Conservation (phyloP, 2,797 vertebrate genomes). For the Spinus olivaceus region DNA sequence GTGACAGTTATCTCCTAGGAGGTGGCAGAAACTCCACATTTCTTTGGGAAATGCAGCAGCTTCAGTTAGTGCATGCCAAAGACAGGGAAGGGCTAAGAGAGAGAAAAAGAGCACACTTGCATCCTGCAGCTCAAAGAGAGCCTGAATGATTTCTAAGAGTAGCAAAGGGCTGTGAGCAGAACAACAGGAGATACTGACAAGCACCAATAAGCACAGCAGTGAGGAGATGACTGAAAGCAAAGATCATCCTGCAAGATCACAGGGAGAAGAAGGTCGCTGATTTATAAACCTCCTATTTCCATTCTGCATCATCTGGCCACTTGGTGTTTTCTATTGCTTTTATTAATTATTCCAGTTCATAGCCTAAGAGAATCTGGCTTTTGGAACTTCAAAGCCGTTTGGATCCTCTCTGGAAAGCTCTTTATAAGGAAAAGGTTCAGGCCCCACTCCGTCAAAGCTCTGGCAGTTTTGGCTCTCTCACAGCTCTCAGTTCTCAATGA, state of each 20-base stretch:
- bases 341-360: conserved; percentile 6
- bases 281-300: background rate
- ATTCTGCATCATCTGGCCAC: background rate
- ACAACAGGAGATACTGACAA: background rate
- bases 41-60: background rate
- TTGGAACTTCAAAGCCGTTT: conserved; percentile 35
- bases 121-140: background rate
- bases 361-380: background rate
- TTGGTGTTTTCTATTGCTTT: conserved; percentile 1
- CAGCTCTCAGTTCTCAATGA: background rate
- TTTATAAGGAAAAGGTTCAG: background rate
- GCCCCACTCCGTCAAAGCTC: conserved; percentile 7
- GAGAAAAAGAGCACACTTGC: background rate
- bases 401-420: background rate
- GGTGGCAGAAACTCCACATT: background rate
- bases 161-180: background rate
- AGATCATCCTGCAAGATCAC: background rate
- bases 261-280: background rate
- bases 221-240: background rate
- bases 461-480: background rate
- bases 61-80: background rate
- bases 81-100: background rate
- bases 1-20: background rate
- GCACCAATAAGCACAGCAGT: background rate
- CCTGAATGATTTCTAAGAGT: background rate